Conservation (phyloP, 2,113 vertebrate genomes). For the Chaetodon auriga region DNA sequence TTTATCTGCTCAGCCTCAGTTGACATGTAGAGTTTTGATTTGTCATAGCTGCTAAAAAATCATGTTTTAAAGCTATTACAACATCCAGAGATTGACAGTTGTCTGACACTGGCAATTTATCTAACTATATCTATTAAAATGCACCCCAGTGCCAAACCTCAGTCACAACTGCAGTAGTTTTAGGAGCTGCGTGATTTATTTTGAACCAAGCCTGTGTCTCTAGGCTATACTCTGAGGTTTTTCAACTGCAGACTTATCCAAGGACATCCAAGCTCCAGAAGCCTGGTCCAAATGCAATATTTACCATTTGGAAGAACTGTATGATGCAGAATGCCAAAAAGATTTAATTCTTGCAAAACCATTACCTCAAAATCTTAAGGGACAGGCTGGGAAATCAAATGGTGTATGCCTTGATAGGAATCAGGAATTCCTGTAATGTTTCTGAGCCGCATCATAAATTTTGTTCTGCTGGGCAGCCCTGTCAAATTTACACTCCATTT, state of each 20-base stretch:
- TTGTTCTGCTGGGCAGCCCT: conserved; percentile 39
- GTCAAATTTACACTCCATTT: conserved; percentile 66
- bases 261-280: conserved; percentile 56
- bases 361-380: conserved; percentile 54
- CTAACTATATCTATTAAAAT: conserved; percentile 27
- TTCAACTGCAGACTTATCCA: conserved; percentile 53
- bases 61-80: neutral
- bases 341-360: conserved; percentile 60
- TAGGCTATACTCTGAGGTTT: conserved; percentile 62
- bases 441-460: conserved; percentile 69
- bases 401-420: conserved; percentile 49
- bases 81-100: conserved; percentile 14
- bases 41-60: neutral
- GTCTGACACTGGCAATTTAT: conserved; percentile 40
- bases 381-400: conserved; percentile 53
- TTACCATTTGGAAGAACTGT: conserved; percentile 65
- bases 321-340: conserved; percentile 53
- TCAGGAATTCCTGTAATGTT: conserved; percentile 66
- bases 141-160: conserved; percentile 40
- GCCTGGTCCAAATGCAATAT: conserved; percentile 73
- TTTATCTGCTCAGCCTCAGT: conserved; percentile 19
- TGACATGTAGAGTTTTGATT: neutral
- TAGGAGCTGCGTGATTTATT: conserved; percentile 59
- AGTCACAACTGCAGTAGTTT: conserved; percentile 51
- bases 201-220: conserved; percentile 47